phyloP scores from a whole-genome alignment of 2,888 invertebrate species.

The Diplazon laetatorius region DNA sequence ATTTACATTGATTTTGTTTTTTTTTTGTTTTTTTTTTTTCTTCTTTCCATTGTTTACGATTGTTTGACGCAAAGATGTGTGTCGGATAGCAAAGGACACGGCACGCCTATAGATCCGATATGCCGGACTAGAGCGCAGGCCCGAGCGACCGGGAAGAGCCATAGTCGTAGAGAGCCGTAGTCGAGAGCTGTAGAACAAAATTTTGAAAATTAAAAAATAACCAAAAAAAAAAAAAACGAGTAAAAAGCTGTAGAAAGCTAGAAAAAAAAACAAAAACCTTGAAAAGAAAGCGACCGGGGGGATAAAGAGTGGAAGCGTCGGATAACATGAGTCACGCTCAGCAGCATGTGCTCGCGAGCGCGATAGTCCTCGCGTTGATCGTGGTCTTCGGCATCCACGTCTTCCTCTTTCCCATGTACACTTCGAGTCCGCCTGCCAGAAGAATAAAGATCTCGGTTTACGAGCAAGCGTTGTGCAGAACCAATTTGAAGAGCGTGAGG shows the following conservation, averaged over 20 bases:
- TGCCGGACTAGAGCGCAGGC: conserved; percentile 77
- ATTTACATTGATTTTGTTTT: conserved; percentile 39
- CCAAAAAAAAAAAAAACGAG: conserved; percentile 21
- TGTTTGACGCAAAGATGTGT: conserved; percentile 72
- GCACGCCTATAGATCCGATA: conserved; percentile 79
- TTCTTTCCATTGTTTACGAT: no score
- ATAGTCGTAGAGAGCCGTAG: conserved; percentile 64
- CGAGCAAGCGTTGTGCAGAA: conserved; percentile 84
- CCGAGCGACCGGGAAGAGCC: conserved; percentile 56
- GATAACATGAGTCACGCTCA: conserved; percentile 84
- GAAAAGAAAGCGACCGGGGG: conserved; percentile 18
- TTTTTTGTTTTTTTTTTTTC: conserved; percentile 50
- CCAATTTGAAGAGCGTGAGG: conserved; percentile 80
- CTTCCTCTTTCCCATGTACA: conserved; percentile 85
- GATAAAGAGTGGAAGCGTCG: conserved; percentile 40
- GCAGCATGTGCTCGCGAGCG: conserved; percentile 85
- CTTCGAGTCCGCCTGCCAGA: conserved; percentile 79
- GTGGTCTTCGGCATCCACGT: conserved; percentile 85
- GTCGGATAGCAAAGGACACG: conserved; percentile 78
- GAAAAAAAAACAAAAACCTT: neutral
- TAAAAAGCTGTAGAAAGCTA: conserved; percentile 36
- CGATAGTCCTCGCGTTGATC: conserved; percentile 84
- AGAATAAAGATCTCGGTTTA: conserved; percentile 83
- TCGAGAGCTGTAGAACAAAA: conserved; percentile 46
- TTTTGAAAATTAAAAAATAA: conserved; percentile 18